Conservation (phyloP, 2,113 vertebrate species). For the Hippoglossus stenolepis region DNA sequence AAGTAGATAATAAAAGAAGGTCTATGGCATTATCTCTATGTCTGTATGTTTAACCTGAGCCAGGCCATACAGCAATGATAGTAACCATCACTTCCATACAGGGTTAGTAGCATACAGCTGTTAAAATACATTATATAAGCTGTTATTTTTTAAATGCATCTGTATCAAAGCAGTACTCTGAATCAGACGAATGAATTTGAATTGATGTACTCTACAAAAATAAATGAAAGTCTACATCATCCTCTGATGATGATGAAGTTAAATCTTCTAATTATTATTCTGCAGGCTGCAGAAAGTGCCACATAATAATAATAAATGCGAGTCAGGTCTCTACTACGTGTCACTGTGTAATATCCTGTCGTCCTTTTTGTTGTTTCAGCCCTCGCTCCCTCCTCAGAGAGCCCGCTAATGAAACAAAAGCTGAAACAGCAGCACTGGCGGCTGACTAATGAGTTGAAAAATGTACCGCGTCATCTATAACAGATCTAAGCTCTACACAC, state of each 20-base stretch:
- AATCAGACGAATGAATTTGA: too few relatives aligned
- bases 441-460: slow-evolving; percentile 1
- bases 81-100: too few relatives aligned
- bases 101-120: too few relatives aligned
- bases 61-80: too few relatives aligned
- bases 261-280: neutral
- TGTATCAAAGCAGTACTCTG: too few relatives aligned
- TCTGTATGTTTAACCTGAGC: too few relatives aligned
- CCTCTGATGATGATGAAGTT: slow-evolving; percentile 3
- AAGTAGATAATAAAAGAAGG: too few relatives aligned
- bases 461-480: neutral
- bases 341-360: neutral
- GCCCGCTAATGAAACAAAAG: slow-evolving; percentile 2
- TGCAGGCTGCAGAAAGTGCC: neutral
- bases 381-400: neutral
- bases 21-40: too few relatives aligned
- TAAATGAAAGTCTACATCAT: too few relatives aligned
- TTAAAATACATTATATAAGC: too few relatives aligned
- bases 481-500: slow-evolving; percentile 40
- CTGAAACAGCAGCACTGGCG: slow-evolving; percentile 8
- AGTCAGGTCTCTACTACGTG: neutral
- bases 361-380: neutral
- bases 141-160: too few relatives aligned
- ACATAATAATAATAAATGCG: neutral
- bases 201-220: too few relatives aligned